Conservation (phyloP, 2,113 vertebrate genomes). For the Syngnathus scovelli region DNA sequence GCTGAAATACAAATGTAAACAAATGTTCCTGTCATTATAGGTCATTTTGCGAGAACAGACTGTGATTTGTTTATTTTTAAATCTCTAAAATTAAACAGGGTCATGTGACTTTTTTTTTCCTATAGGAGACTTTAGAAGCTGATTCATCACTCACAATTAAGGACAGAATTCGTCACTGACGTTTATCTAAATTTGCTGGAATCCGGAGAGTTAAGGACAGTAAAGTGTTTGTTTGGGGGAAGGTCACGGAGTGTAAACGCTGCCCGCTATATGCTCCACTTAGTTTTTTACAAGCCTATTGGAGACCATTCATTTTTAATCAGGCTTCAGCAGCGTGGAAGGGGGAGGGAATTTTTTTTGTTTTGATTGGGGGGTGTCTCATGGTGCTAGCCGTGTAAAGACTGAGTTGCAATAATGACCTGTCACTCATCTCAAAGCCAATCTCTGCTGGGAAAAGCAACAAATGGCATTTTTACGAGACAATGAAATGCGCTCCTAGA, state of each 20-base stretch:
- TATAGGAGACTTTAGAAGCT: no score
- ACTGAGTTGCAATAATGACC: slow-evolving; percentile 35
- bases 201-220: slow-evolving; percentile 9
- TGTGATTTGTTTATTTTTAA: no score
- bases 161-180: no score
- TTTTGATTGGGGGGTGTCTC: background rate
- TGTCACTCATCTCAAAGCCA: slow-evolving; percentile 33
- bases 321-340: slow-evolving; percentile 23
- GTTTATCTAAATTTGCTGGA: background rate
- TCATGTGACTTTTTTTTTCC: no score
- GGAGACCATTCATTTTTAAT: slow-evolving; percentile 54
- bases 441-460: slow-evolving; percentile 50
- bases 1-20: background rate
- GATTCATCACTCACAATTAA: no score
- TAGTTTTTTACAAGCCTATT: slow-evolving; percentile 50
- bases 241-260: slow-evolving; percentile 35
- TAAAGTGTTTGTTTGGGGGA: slow-evolving; percentile 1
- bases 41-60: background rate
- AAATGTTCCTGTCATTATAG: no score
- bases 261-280: slow-evolving; percentile 39
- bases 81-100: no score
- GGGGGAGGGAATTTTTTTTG: slow-evolving; percentile 16
- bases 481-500: slow-evolving; percentile 44
- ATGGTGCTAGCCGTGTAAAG: slow-evolving; percentile 30
- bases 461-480: slow-evolving; percentile 58